phyloP scores from a whole-genome alignment of 1,140 invertebrate species.

The Drosophila pectinifera region DNA sequence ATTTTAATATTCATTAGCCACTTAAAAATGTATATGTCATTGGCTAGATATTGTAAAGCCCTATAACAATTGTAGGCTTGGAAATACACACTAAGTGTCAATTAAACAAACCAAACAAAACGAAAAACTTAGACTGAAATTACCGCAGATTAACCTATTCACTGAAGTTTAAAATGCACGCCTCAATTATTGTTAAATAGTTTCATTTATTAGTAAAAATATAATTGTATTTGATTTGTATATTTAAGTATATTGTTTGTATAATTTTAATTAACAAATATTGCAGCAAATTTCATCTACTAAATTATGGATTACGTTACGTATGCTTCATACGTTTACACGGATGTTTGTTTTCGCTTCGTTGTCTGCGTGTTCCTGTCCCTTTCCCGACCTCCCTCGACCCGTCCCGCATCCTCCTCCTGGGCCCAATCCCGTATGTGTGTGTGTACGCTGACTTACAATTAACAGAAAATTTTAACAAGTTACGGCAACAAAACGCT shows the following conservation, averaged over 20 bases:
- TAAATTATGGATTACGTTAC: conserved; percentile 73
- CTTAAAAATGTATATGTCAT: not conserved
- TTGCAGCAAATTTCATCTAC: conserved; percentile 82
- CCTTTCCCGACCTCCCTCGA: not conserved
- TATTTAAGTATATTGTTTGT: conserved; percentile 72
- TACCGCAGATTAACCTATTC: not conserved
- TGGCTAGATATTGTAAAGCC: not conserved
- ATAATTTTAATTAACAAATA: conserved; percentile 83
- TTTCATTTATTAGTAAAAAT: conserved; percentile 76
- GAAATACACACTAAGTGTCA: not conserved
- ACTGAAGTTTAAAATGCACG: not conserved
- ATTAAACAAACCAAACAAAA: not conserved
- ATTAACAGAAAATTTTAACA: conserved; percentile 64
- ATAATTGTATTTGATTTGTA: conserved; percentile 73
- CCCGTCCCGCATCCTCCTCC: not conserved
- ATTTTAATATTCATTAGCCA: not conserved
- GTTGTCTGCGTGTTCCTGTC: conserved; percentile 46
- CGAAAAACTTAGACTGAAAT: not conserved
- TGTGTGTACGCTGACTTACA: conserved; percentile 36
- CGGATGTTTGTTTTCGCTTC: conserved; percentile 61
- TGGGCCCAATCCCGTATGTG: conserved; percentile 3
- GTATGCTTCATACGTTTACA: conserved; percentile 60
- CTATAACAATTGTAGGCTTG: not conserved
- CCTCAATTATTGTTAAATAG: conserved; percentile 27
- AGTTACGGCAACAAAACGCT: conserved; percentile 46